Percentiles rank a stretch among this genome's conserved stretches.
Evolutionary conservation across 2,113 vertebrate genomes (phyloP).

Genomic region (Callaeas wilsoni): DNA sequence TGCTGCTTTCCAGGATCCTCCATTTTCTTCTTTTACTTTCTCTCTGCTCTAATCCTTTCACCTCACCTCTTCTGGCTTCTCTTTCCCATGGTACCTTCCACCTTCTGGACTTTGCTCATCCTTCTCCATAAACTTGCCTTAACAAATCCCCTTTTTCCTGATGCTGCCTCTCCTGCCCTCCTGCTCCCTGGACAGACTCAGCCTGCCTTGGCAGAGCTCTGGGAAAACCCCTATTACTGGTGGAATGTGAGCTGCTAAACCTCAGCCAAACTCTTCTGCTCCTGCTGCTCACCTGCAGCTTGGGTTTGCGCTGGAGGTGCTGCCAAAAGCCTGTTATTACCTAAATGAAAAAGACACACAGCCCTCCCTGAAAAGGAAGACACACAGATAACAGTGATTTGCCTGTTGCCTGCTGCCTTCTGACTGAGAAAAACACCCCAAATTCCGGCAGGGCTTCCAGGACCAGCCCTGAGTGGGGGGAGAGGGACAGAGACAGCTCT

Average conservation of each 20-base stretch:
- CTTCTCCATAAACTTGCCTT: background rate
- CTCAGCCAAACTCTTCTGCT: background rate
- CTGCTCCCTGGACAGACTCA: background rate
- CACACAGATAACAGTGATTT: constrained; percentile 61
- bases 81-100: background rate
- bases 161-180: background rate
- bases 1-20: background rate
- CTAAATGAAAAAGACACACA: constrained; percentile 11
- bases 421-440: background rate
- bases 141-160: background rate
- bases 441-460: background rate
- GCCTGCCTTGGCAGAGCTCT: background rate
- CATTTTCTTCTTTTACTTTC: background rate
- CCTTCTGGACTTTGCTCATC: background rate
- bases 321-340: constrained; percentile 55
- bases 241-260: background rate
- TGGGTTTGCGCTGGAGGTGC: background rate
- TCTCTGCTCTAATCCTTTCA: background rate
- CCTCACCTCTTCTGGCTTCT: background rate
- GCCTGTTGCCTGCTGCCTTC: constrained; percentile 1
- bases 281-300: constrained; percentile 37
- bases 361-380: background rate
- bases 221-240: background rate
- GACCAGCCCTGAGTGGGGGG: background rate
- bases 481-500: background rate